Percentiles rank a stretch among this genome's conserved stretches.
Evolutionary conservation across 1,140 invertebrate genomes (phyloP).

Genomic region (Hyles euphorbiae): DNA sequence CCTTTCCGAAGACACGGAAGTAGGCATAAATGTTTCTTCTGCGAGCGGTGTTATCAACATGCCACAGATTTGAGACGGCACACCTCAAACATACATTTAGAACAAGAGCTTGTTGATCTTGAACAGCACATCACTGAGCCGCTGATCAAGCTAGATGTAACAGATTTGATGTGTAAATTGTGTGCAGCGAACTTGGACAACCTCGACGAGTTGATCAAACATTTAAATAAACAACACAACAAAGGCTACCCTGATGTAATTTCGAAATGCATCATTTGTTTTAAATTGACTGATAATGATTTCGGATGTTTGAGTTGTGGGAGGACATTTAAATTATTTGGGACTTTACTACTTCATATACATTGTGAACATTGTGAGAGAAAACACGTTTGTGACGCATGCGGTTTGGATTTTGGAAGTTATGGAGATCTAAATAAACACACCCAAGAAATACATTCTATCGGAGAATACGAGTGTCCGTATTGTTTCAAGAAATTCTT

Average conservation of each 20-base stretch:
- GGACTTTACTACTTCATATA: constrained; percentile 16
- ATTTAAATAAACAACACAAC: constrained; percentile 17
- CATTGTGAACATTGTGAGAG: constrained; percentile 17
- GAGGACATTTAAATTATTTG: constrained; percentile 14
- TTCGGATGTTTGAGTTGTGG: constrained; percentile 19
- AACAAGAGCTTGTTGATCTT: constrained; percentile 2
- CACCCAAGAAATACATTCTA: not conserved
- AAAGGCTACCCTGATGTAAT: constrained; percentile 8
- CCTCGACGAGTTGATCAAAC: constrained; percentile 17
- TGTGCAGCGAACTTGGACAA: constrained; percentile 9
- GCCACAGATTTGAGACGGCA: constrained; percentile 18
- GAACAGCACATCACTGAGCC: constrained; percentile 1
- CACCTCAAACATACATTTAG: constrained; percentile 14
- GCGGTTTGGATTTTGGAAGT: constrained; percentile 8
- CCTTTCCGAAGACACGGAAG: constrained; percentile 26
- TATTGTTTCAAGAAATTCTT: constrained; percentile 10
- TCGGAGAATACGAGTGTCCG: not conserved
- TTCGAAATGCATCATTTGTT: constrained; percentile 8
- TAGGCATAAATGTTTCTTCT: constrained; percentile 31
- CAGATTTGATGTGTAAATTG: constrained; percentile 17
- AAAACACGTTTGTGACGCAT: constrained; percentile 13
- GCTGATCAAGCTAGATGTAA: constrained; percentile 14
- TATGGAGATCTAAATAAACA: constrained; percentile 5
- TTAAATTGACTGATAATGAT: constrained; percentile 18
- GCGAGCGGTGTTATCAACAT: constrained; percentile 22